Evolutionary conservation across 2,888 invertebrate genomes (phyloP).

Genomic region (Cheilosia soror): DNA sequence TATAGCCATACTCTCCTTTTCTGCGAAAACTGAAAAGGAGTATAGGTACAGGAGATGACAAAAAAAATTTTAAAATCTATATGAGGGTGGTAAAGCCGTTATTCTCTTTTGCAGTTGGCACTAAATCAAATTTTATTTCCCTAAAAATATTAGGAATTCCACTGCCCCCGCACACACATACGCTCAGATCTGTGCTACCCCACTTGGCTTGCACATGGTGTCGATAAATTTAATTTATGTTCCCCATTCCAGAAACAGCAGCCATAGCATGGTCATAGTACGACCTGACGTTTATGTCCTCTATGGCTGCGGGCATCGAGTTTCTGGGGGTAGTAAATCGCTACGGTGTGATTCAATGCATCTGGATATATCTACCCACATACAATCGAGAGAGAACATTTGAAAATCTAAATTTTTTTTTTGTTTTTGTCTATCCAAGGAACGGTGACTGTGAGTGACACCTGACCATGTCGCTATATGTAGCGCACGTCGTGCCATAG

Average conservation of each 20-base stretch:
- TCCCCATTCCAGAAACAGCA: constrained; percentile 47
- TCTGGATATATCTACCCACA: constrained; percentile 30
- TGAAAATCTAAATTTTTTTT: constrained; percentile 55
- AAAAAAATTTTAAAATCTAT: constrained; percentile 49
- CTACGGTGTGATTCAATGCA: constrained; percentile 34
- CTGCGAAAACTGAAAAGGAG: constrained; percentile 24
- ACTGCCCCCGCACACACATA: constrained; percentile 40
- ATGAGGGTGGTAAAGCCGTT: constrained; percentile 70
- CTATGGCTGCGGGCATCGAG: constrained; percentile 33
- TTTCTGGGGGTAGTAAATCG: constrained; percentile 41
- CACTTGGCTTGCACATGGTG: constrained; percentile 79
- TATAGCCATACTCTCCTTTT: background rate
- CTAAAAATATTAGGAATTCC: constrained; percentile 72
- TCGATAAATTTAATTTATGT: constrained; percentile 83
- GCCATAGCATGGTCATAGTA: constrained; percentile 48
- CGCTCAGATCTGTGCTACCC: constrained; percentile 36
- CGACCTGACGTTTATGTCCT: constrained; percentile 60
- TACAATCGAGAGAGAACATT: constrained; percentile 18
- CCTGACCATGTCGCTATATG: constrained; percentile 57
- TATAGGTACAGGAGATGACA: constrained; percentile 27
- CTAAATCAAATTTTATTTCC: constrained; percentile 83
- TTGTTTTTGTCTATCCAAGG: constrained; percentile 38
- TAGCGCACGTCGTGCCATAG: constrained; percentile 25
- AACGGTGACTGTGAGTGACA: constrained; percentile 67
- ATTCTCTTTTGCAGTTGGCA: constrained; percentile 77